phyloP scores from a whole-genome alignment of 2,888 invertebrate genomes.

The Mechanitis messenoides region DNA sequence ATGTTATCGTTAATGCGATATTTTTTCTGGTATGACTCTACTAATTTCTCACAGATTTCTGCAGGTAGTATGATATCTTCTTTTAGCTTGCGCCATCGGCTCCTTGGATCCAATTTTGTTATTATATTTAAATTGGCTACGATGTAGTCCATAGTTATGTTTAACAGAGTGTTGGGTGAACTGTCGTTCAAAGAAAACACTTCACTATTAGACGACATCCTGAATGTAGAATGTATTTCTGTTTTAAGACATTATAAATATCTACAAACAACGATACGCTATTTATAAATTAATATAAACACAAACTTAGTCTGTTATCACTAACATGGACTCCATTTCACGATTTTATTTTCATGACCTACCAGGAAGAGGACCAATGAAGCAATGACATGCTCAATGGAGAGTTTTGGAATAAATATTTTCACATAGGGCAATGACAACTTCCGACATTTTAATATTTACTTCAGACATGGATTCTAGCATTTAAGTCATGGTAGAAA shows the following conservation, averaged over 20 bases:
- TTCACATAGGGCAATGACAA: slow-evolving; percentile 38
- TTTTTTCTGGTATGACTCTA: slow-evolving; percentile 75
- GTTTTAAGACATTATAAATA: slow-evolving; percentile 37
- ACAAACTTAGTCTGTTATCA: slow-evolving; percentile 11
- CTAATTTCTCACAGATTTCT: slow-evolving; percentile 83
- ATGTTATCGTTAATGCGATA: slow-evolving; percentile 80
- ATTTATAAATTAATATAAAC: slow-evolving; percentile 30
- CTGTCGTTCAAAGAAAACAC: slow-evolving; percentile 50
- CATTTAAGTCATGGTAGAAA: slow-evolving; percentile 6
- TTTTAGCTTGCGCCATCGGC: slow-evolving; percentile 69
- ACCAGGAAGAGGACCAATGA: slow-evolving; percentile 10
- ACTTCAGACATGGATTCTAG: slow-evolving; percentile 12
- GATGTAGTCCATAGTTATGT: slow-evolving; percentile 79
- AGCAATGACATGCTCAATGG: slow-evolving; percentile 23
- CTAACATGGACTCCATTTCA: slow-evolving; percentile 16
- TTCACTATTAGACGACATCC: slow-evolving; percentile 47
- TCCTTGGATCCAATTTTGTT: slow-evolving; percentile 64
- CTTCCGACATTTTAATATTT: slow-evolving; percentile 13
- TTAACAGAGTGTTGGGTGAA: slow-evolving; percentile 78
- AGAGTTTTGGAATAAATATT: slow-evolving; percentile 28
- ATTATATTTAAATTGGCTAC: slow-evolving; percentile 79
- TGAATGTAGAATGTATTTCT: slow-evolving; percentile 31
- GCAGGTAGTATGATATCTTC: slow-evolving; percentile 80
- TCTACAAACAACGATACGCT: slow-evolving; percentile 35
- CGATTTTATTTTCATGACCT: slow-evolving; percentile 14